Evolutionary conservation across 2,797 vertebrate genomes (phyloP), one percentile per base, ranked within the genome.

Genomic region (Sebastes hopkinsi): DNA sequence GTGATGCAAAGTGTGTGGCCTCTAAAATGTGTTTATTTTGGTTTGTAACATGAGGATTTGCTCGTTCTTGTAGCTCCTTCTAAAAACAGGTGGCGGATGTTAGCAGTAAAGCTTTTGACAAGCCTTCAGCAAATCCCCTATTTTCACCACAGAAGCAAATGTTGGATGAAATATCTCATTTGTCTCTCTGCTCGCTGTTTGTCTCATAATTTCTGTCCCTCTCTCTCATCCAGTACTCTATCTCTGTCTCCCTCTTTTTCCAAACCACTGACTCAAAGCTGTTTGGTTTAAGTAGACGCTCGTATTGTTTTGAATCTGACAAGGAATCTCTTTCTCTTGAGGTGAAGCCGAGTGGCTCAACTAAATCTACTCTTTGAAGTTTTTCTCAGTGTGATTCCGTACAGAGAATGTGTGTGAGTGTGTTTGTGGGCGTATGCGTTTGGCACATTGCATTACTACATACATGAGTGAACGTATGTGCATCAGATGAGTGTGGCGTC

Each of bases 31-130:
- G 60, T 75, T 82, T 68, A 12, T 67, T 72, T 65, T 27, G 67
- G 64, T 79, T 72, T 64, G 34, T 59, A 58, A 32, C 61, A 55
- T 5, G 38, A 72, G 66, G 81, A 75, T 87, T 77, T 79, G 74
- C 54, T 81, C 23, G 2, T 73, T 67, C 72, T 73, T 78, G 62
- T 62, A 23, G 75, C 72, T 60, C 23, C 20, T 6, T 82, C 9
- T 72, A 16, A 81, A 89, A 88, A 54, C 83, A 75, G 61, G 78
- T 80, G 70, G 79, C 77, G 38, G 52, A 76, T 77, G 61, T 84
- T 70, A 34, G 34, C 60, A 36, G 55, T 23, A 75, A 88, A 80
- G 68, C 78, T 75, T 84, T 25, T 5, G 79, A 32, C 42, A 69
- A 78, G 70, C 64, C 42, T 5, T 77, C 50, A 69, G 69, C 66